Base-by-base conservation (phyloP, 2,113 vertebrate species). In the Sander lucioperca region DNA sequence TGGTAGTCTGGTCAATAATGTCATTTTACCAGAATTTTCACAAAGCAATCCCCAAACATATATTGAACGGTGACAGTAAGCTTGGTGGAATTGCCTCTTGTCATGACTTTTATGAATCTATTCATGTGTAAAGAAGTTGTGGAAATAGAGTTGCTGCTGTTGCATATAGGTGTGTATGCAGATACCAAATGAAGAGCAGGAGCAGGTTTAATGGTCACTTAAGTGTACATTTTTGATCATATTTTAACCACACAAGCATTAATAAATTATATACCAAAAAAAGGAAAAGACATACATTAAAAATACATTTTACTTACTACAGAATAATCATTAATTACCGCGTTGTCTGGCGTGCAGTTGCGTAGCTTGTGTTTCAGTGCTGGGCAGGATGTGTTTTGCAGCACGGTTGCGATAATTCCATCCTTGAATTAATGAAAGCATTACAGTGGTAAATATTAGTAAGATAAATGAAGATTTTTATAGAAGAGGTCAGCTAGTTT, bases 291-390 rank as follows among this genome's bases (percentile, higher is more conserved):
- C 19, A 51, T 7, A 10, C 9, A 47, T 45, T 2, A 43, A 47
- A n/a, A 56, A 19, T 27, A 27, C 9, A 36, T n/a, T 43, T 10
- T 13, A 19, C 53, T 13, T 18, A 48, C 21, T 3, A 23, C 7
- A 27, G 19, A 70, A 36, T 58, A n/a, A 15, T n/a, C 6, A 62
- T 53, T 45, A 88, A 89, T 90, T 76, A 93, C 92, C 19, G 5
- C 0, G 18, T 21, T 51, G 39, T 15, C 14, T 30, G 74, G 0
- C 0, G 5, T 73, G 70, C 90, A 91, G 83, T 1, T 48, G 0
- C 0, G 65, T 19, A 6, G 36, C 25, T n/a, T 83, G 9, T 50
- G 7, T 68, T 5, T 76, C 56, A 16, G 36, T 12, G 16, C 14
- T 21, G 1, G 6, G 62, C 92, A 94, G 48, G 69, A 6, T 19